Base-by-base conservation (phyloP, 1,140 invertebrate species). In the Drosophila parabipectinata region DNA sequence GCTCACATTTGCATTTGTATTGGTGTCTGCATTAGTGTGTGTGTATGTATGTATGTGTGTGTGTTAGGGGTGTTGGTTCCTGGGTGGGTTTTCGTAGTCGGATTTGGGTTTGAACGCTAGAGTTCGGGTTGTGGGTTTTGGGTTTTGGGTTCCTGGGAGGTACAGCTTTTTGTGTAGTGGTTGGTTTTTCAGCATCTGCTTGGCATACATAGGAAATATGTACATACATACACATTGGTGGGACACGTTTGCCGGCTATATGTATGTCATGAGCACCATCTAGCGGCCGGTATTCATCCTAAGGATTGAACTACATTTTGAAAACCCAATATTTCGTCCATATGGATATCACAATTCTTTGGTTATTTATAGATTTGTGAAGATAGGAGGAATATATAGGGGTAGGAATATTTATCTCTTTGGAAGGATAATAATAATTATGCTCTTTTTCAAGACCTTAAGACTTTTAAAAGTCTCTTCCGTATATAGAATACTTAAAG, bases 181-280 rank as follows among this genome's bases (percentile, higher is more conserved):
- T 88, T 79, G 83, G 41, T 81, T 78, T 63, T 66, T 68, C 71
- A 75, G 82, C 82, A 81, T 80, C 81, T 72, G 59, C 58, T 72
- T 83, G 79, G 79, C 79, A 81, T 78, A 83, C 79, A 81, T 83
- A 83, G 64, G 44, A 57, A 69, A 69, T 69, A 62, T 51, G 47
- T 34, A 56, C 34, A 67, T 34, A 56, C 34, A 67, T 51, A 39
- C 44, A 37, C 69, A 8, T 8, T 37, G 34, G 34, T 37, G 12
- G 34, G 34, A 32, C 72, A 32, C 48, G 34, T 30, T 54, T 56
- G 59, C 69, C 50, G 41, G 82, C 52, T 59, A 75, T 79, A 88
- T 88, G 84, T 88, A 88, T 88, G 83, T 88, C 83, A 88, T 83
- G 83, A 88, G 79, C 79, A 84, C 60, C 82, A 87, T 80, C 80